Conservation (phyloP, 2,113 vertebrate genomes). For the Chaetodon trifascialis region DNA sequence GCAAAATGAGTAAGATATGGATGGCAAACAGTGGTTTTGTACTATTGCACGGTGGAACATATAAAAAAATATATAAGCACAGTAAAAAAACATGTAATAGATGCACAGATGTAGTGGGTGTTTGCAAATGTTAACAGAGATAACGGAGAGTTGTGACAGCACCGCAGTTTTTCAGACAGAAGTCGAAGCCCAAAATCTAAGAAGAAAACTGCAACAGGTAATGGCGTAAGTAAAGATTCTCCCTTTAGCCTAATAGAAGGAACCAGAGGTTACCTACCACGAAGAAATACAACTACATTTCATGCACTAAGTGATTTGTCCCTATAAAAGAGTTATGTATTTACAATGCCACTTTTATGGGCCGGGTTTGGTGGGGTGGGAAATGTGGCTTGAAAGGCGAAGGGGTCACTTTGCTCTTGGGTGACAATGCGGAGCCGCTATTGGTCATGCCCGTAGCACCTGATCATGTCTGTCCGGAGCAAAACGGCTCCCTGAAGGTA, state of each 20-base stretch:
- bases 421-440: conserved; percentile 54
- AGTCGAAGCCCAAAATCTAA: neutral
- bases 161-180: neutral
- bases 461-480: conserved; percentile 50
- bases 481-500: conserved; percentile 71
- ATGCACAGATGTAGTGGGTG: too few relatives aligned
- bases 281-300: conserved; percentile 46
- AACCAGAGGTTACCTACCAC: conserved; percentile 32
- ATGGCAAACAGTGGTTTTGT: too few relatives aligned
- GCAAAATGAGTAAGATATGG: too few relatives aligned
- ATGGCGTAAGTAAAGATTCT: conserved; percentile 1
- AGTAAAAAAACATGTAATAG: too few relatives aligned
- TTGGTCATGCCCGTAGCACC: conserved; percentile 48
- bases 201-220: conserved; percentile 18
- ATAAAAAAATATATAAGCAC: too few relatives aligned
- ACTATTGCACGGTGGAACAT: too few relatives aligned
- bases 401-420: conserved; percentile 35
- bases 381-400: conserved; percentile 56
- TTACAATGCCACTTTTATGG: conserved; percentile 51
- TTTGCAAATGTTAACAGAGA: too few relatives aligned
- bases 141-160: too few relatives aligned
- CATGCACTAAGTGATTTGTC: conserved; percentile 53
- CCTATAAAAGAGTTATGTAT: conserved; percentile 67
- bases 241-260: conserved; percentile 18
- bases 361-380: conserved; percentile 17